A percentile compares a stretch with the other conserved stretches of the same genome.
Conservation (phyloP, 2,888 invertebrate species). For the Drosophila recens region DNA sequence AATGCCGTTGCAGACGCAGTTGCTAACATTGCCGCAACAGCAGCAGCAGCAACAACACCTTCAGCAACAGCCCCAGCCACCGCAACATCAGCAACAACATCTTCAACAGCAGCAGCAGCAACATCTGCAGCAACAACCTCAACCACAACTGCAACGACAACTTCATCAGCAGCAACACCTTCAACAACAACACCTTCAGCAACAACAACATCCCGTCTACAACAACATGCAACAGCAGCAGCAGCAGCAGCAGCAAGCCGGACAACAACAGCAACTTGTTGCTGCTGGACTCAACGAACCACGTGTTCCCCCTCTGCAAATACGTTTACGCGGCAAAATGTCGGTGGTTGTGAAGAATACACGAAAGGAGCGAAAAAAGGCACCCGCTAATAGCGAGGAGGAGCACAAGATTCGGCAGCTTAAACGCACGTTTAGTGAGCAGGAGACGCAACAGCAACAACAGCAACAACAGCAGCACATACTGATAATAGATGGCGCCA, state of each 20-base stretch:
- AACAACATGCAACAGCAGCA: constrained; percentile 47
- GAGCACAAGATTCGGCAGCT: constrained; percentile 81
- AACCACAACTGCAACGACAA: constrained; percentile 30
- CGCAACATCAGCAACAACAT: constrained; percentile 22
- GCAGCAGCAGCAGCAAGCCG: constrained; percentile 29
- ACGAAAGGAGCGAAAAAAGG: constrained; percentile 89
- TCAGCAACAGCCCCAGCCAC: constrained; percentile 21
- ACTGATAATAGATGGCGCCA: constrained; percentile 4
- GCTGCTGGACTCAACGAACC: constrained; percentile 88
- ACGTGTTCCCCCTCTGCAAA: constrained; percentile 94
- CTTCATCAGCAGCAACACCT: constrained; percentile 32
- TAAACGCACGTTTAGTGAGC: constrained; percentile 66
- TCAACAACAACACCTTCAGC: constrained; percentile 28
- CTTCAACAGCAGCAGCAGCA: constrained; percentile 22
- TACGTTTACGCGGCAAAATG: constrained; percentile 91
- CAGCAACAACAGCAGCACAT: constrained; percentile 35
- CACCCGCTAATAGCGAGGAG: constrained; percentile 40
- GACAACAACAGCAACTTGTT: constrained; percentile 38
- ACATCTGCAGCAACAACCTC: constrained; percentile 27
- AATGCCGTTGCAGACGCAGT: constrained; percentile 56
- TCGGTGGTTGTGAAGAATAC: constrained; percentile 93
- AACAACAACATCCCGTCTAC: constrained; percentile 54
- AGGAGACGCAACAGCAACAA: constrained; percentile 57
- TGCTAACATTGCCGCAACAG: constrained; percentile 35
- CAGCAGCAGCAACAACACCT: constrained; percentile 33